Evolutionary conservation across 1,140 invertebrate species (phyloP), one percentile per base, ranked within the genome.

Genomic region (Cardiocondyla obscurior): DNA sequence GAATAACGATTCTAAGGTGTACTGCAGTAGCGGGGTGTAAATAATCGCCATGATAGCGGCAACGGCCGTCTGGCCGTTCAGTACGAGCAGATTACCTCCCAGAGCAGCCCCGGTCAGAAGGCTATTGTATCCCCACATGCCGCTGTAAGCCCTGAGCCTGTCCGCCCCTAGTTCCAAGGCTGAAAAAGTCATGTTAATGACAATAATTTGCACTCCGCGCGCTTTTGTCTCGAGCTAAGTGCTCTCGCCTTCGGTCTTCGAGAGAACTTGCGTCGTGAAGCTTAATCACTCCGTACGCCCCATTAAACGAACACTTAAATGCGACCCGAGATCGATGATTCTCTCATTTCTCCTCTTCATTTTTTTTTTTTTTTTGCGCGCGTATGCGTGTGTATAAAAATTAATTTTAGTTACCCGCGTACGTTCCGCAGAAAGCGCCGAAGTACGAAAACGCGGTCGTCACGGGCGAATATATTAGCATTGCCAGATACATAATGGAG

Each of bases 101-200:
- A 94, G 84, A 36, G 90, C 88, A 7, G 89, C 90, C 2, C 91
- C 91, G 4, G 93, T 93, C 14, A 95, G 57, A 25, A 94, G 82
- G 77, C 91, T 92, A 58, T 94, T 94, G 67, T 92, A 94, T 7
- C 94, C 94, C 93, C 93, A 94, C 1, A 93, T 22, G 4, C 94
- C 94, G 1, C 83, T 82, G 85, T 94, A 94, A 69, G 94, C 84
- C 25, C 85, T 88, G 12, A 88, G 85, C 10, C 85, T 81, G 0
- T 92, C 87, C 2, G 82, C 91, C 4, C 88, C 89, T 5, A 94
- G 82, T 14, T 84, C 84, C 12, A 93, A 49, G 60, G 88, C 93
- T 83, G 19, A 28, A 28, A 62, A 57, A 58, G 60, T 19, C 30
- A 67, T 30, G 12, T 42, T 7, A 5, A 69, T 4, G 33, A 57